A percentile compares a stretch with the other conserved stretches of the same genome.
Conservation (phyloP, 2,797 vertebrate species). For the Lepidocolaptes lacrymiger region DNA sequence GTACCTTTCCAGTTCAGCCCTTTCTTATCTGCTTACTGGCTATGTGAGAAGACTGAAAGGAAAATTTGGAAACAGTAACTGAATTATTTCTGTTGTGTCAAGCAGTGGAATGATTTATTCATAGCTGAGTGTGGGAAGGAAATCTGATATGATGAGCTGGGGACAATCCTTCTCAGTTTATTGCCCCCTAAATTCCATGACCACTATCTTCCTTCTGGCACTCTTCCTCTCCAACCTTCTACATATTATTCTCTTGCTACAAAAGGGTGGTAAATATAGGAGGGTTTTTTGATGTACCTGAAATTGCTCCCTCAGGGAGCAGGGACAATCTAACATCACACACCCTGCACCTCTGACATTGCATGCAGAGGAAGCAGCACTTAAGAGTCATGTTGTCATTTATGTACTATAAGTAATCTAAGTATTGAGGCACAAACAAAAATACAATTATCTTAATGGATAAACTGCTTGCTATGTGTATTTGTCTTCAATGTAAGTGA, state of each 20-base stretch:
- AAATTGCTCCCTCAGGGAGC: not conserved
- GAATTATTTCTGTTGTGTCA: not conserved
- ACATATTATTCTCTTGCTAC: not conserved
- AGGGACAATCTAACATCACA: not conserved
- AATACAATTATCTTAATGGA: not conserved
- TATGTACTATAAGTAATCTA: not conserved
- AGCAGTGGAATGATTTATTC: not conserved
- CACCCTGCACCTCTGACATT: not conserved
- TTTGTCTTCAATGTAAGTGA: not conserved
- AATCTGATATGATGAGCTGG: not conserved
- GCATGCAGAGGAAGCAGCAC: not conserved
- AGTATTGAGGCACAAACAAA: not conserved
- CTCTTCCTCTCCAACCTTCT: not conserved
- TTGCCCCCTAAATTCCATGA: too few relatives aligned
- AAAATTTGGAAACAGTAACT: not conserved
- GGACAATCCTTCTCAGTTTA: not conserved
- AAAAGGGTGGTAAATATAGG: not conserved
- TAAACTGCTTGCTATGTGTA: not conserved
- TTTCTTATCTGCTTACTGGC: not conserved
- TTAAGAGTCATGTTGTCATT: not conserved
- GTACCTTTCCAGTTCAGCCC: not conserved
- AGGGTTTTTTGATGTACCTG: not conserved
- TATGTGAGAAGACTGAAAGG: not conserved
- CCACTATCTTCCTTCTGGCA: not conserved
- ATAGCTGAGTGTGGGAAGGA: not conserved